These are phyloP conservation scores for Exephanes ischioxanthus DNA, from an alignment of 2,888 invertebrate genomes.

Conservation along the genomic window DNA sequence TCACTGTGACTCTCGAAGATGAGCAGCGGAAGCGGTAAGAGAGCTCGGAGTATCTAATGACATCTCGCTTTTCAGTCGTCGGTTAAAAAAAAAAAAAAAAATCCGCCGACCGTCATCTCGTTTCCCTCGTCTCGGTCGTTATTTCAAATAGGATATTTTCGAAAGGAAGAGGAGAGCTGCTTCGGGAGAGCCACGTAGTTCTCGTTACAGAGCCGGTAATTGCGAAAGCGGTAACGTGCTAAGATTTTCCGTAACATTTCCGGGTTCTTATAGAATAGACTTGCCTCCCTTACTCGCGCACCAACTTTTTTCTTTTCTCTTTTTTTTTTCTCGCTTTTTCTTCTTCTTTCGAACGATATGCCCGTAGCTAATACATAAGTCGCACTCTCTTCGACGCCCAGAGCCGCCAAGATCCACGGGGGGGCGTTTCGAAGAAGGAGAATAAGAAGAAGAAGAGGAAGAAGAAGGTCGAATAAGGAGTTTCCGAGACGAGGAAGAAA, in stretches of 20 bases:
- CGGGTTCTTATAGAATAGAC: slow-evolving; percentile 56
- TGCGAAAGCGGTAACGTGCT: slow-evolving; percentile 79
- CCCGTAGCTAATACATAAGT: slow-evolving; percentile 51
- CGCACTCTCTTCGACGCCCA: slow-evolving; percentile 46
- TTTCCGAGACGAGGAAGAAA: slow-evolving; percentile 56
- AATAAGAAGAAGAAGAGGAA: not conserved
- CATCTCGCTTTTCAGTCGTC: not conserved
- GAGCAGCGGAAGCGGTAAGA: not conserved
- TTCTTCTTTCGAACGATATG: slow-evolving; percentile 32
- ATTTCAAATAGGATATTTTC: slow-evolving; percentile 84
- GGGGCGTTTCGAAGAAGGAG: slow-evolving; percentile 50
- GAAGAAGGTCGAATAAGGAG: slow-evolving; percentile 41
- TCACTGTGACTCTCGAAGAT: not conserved
- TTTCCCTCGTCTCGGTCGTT: slow-evolving; percentile 74
- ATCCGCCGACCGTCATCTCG: slow-evolving; percentile 58
- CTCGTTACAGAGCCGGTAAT: slow-evolving; percentile 82
- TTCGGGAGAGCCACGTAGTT: slow-evolving; percentile 66
- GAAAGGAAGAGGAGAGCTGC: slow-evolving; percentile 72
- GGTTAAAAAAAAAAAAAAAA: slow-evolving; percentile 22
- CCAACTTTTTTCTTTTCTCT: slow-evolving; percentile 10
- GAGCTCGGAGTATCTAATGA: slow-evolving; percentile 2
- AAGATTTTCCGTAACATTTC: slow-evolving; percentile 71
- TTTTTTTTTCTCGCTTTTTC: slow-evolving; percentile 33
- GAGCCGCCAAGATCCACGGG: slow-evolving; percentile 44
- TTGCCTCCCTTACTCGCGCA: slow-evolving; percentile 27